A percentile compares a stretch with the other conserved stretches of the same genome.
phyloP scores from a whole-genome alignment of 2,113 vertebrate genomes.

The Crotalus horridus region DNA sequence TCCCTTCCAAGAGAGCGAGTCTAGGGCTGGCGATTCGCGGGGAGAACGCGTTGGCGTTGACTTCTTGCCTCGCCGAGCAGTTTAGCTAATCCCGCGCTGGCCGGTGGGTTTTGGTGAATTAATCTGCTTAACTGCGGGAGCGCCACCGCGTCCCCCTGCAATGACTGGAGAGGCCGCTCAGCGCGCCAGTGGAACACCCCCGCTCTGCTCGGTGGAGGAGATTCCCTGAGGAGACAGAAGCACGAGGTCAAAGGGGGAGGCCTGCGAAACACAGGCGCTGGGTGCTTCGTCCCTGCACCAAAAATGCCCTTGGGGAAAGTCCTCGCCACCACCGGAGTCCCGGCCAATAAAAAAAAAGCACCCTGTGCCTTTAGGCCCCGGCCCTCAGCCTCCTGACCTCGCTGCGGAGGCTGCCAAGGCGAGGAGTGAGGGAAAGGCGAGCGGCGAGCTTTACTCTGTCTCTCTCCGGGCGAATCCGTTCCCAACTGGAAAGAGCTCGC shows the following conservation, averaged over 20 bases:
- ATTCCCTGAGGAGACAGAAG: neutral
- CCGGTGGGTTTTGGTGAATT: neutral
- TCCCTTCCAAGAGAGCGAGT: neutral
- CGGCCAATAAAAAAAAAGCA: neutral
- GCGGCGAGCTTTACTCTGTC: neutral
- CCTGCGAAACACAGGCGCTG: neutral
- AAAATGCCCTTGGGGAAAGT: neutral
- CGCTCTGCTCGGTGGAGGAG: neutral
- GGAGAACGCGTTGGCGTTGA: too few relatives aligned
- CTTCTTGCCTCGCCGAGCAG: neutral
- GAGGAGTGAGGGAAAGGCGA: neutral
- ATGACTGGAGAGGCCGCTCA: neutral
- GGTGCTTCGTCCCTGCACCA: neutral
- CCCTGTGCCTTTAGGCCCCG: neutral
- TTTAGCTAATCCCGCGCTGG: neutral
- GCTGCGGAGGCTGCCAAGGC: neutral
- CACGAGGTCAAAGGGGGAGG: neutral
- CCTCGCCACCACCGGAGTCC: neutral
- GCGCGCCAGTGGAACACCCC: neutral
- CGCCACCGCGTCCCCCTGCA: constrained; percentile 17
- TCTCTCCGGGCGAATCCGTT: neutral
- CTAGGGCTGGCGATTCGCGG: neutral
- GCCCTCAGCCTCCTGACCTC: neutral
- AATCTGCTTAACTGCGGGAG: neutral
- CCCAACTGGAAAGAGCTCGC: neutral